Base-by-base conservation (phyloP, 2,888 invertebrate species). In the Hyalella azteca region DNA sequence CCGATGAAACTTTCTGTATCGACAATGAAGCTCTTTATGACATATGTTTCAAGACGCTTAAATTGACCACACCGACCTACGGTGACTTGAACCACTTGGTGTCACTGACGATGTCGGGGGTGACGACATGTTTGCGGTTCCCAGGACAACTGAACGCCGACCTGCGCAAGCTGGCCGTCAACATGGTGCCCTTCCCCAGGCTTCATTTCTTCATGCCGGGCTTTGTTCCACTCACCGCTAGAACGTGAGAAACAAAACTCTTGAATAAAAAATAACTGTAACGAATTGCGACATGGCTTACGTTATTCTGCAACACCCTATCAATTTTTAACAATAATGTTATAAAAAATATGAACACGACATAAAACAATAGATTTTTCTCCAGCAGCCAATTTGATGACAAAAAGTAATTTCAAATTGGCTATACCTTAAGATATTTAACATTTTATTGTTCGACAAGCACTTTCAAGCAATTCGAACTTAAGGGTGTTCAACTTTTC, bases 121-220 rank as follows among this genome's bases (percentile, higher is more conserved):
- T 90, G 36, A 90, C 90, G 81, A 90, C 90, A 39, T 89, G 89
- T 88, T 91, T 95, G 48, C 91, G 95, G 85, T 96, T 96, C 90
- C 96, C 96, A 22, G 96, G 96, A 79, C 96, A 96, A 87, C 87
- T 96, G 86, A 96, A 95, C 86, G 95, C 96, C n/a, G 96, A 96
- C 89, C 90, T 96, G 78, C 91, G 96, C 82, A 93, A 96, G 88
- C 90, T 94, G 84, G 94, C 94, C 29, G 94, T 96, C 13, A 96
- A 96, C 88, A 95, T 96, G 95, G 95, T 96, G 19, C 96, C 96
- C 29, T 96, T 96, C 89, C 96, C 96, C 81, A 92, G 95, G 85
- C 90, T 95, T 73, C 95, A 95, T 87, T 95, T 95, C 90, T 95
- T 95, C 88, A 94, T 95, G 90, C 94, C 95, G 73, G 95, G 92